phyloP scores from a whole-genome alignment of 2,888 invertebrate genomes.

The Patella depressa region DNA sequence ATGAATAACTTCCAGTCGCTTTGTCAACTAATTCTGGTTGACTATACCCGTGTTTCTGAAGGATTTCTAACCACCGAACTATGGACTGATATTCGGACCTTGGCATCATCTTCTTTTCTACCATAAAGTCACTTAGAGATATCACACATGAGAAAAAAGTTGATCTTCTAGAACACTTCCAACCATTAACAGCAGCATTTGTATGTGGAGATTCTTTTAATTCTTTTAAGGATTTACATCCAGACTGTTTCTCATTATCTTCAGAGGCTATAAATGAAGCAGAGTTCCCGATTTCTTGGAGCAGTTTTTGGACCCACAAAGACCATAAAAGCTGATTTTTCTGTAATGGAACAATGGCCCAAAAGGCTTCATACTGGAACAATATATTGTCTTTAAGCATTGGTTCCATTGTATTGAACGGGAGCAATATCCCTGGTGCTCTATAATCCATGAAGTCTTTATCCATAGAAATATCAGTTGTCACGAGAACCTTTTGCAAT shows the following conservation, averaged over 20 bases:
- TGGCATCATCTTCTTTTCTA: not conserved
- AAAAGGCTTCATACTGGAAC: not conserved
- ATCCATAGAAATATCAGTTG: not conserved
- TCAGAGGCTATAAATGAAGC: not conserved
- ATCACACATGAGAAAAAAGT: constrained; percentile 9
- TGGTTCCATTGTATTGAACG: not conserved
- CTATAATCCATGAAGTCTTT: not conserved
- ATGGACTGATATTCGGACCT: not conserved
- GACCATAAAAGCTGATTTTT: not conserved
- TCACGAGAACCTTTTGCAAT: not conserved
- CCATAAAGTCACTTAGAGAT: constrained; percentile 4
- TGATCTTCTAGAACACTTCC: constrained; percentile 2
- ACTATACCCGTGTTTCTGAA: not conserved
- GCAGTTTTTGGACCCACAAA: constrained; percentile 7
- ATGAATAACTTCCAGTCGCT: not conserved
- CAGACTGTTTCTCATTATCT: not conserved
- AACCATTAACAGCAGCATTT: not conserved
- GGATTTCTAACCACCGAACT: not conserved
- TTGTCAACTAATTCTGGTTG: not conserved
- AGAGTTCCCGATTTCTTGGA: not conserved
- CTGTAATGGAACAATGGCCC: not conserved
- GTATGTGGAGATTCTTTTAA: not conserved
- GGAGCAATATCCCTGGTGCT: not conserved
- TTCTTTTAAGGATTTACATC: not conserved
- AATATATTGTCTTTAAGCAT: not conserved